A percentile compares a stretch with the other conserved stretches of the same genome.
These are phyloP conservation scores for Thecophora atra DNA, from an alignment of 2,888 invertebrate genomes.

Conservation along the genomic window DNA sequence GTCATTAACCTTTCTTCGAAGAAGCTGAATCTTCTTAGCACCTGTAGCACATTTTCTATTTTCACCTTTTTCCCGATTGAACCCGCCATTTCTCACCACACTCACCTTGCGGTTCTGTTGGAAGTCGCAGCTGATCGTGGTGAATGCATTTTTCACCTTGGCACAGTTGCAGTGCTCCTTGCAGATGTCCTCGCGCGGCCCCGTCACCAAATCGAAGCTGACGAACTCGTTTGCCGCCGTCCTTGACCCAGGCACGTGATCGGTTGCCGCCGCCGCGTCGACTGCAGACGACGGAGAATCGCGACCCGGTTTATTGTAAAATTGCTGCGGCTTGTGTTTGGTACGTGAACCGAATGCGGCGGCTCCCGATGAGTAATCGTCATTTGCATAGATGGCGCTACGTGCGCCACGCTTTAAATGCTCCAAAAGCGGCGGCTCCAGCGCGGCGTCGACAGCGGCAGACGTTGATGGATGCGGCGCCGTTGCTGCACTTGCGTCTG, in stretches of 20 bases:
- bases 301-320: constrained; percentile 38
- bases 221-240: constrained; percentile 32
- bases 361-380: constrained; percentile 25
- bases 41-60: no score
- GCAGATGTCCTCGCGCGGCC: constrained; percentile 47
- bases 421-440: constrained; percentile 1
- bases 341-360: constrained; percentile 43
- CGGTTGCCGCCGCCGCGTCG: background rate
- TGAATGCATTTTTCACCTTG: constrained; percentile 44
- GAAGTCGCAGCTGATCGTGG: constrained; percentile 46
- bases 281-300: background rate
- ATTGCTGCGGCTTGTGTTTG: constrained; percentile 44
- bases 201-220: constrained; percentile 44
- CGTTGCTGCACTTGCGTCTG: background rate
- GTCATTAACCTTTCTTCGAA: no score
- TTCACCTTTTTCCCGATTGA: no score
- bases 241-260: background rate
- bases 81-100: constrained; percentile 22
- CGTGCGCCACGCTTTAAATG: constrained; percentile 18
- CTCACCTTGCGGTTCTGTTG: constrained; percentile 46
- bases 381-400: constrained; percentile 34
- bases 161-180: constrained; percentile 45
- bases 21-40: no score
- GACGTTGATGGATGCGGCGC: background rate
- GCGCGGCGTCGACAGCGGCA: background rate